Evolutionary conservation across 2,888 invertebrate species (phyloP), one percentile per base, ranked within the genome.

Genomic region (Saturnia japonica): DNA sequence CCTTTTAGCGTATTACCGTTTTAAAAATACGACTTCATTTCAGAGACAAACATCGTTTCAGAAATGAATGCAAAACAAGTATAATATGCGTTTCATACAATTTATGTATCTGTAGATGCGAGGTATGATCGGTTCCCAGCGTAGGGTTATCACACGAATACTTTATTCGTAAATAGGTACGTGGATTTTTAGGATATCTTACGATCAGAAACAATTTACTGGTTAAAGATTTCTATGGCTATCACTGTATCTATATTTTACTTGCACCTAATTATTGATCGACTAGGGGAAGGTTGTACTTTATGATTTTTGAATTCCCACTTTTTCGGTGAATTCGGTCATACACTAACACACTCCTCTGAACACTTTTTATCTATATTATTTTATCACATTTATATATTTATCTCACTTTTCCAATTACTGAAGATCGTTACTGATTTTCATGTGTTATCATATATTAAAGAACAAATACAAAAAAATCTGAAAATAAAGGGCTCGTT

Each of bases 41-140:
- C 74, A 77, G 75, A 67, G 68, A 76, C 73, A 70, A 74, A 72
- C 73, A 74, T 60, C 68, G 73, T 68, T 70, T 75, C 71, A 79
- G 74, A 75, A 76, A 74, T 73, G 68, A 74, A 77, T 78, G 74
- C 76, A 77, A 75, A 75, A 74, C 69, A 71, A 34, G 34, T 14
- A 8, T 22, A 2, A 70, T 70, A 70, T 64, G 67, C 62, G 68
- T 42, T 51, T 40, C 2, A 64, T 64, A 40, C 40, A 68, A 47
- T 69, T n/a, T 42, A n/a, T 67, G 67, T 69, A 70, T n/a, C n/a
- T n/a, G n/a, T 69, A 62, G 57, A 70, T 51, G 68, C 57, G 64
- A 2, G 40, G 34, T 62, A 54, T 8, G 62, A 34, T 62, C 64
- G 40, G 9, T 40, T 22, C 40, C 11, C n/a, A 40, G n/a, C 12